Percentiles rank a stretch among this genome's conserved stretches.
Conservation (phyloP, 1,140 invertebrate genomes). For the Ylistrum balloti region DNA sequence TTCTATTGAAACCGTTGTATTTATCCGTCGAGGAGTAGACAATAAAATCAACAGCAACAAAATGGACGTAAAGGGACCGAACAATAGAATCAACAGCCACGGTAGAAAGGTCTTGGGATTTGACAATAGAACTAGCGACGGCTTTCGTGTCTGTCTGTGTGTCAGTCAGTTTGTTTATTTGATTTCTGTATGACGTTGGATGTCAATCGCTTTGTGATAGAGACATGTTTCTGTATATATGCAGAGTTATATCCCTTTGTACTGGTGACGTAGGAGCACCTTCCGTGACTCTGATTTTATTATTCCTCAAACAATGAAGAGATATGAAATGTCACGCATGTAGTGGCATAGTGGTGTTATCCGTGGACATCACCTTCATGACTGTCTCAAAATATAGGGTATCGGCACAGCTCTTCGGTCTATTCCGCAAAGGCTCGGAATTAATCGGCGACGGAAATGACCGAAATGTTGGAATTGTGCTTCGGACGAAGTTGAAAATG, state of each 20-base stretch:
- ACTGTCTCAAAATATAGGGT: too few species aligned
- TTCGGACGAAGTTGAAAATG: too few species aligned
- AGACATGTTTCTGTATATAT: not conserved
- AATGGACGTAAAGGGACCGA: not conserved
- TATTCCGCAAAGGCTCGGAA: too few species aligned
- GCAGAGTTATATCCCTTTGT: not conserved
- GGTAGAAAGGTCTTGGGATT: not conserved
- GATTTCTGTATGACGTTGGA: not conserved
- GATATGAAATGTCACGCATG: too few species aligned
- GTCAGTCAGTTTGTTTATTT: conserved; percentile 11
- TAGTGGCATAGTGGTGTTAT: too few species aligned
- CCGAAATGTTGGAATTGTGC: too few species aligned
- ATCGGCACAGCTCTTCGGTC: too few species aligned
- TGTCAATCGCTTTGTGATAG: not conserved
- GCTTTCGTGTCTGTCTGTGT: not conserved
- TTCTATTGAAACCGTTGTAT: not conserved
- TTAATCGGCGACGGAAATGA: too few species aligned
- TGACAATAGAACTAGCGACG: not conserved
- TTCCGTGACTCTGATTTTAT: too few species aligned
- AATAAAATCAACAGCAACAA: conserved; percentile 1
- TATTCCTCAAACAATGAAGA: too few species aligned
- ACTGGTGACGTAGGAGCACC: too few species aligned
- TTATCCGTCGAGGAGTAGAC: not conserved
- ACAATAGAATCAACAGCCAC: conserved; percentile 26
- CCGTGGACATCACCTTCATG: too few species aligned